Evolutionary conservation across 2,113 vertebrate genomes (phyloP).

Genomic region (Apaloderma vittatum): DNA sequence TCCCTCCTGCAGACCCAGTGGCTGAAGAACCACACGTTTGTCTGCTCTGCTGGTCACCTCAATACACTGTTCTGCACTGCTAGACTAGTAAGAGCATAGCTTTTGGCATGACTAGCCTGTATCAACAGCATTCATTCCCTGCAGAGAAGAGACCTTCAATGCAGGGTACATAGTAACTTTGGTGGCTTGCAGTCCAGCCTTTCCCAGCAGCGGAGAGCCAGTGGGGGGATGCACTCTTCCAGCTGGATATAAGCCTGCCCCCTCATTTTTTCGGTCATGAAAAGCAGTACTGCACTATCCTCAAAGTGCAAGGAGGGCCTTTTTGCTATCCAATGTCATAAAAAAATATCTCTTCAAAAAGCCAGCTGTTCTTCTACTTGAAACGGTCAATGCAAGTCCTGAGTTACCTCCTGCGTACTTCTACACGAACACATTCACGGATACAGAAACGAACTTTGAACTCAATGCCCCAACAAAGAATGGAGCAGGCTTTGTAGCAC

Average conservation of each 20-base stretch:
- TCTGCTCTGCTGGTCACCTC: neutral
- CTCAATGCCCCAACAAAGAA: neutral
- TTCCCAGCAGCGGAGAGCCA: neutral
- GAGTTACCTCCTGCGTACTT: neutral
- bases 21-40: neutral
- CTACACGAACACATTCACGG: rapidly evolving
- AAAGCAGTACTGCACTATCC: neutral
- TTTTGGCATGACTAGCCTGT: neutral
- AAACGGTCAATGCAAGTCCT: neutral
- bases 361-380: neutral
- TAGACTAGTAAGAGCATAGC: neutral
- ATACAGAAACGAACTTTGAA: neutral
- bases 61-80: neutral
- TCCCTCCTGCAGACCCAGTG: neutral
- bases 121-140: neutral
- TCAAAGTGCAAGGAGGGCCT: neutral
- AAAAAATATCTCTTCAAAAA: neutral
- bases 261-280: neutral
- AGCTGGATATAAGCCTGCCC: neutral
- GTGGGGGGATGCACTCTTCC: neutral
- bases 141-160: neutral
- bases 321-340: neutral
- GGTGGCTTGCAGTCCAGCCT: neutral
- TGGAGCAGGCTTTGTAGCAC: neutral
- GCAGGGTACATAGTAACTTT: neutral